A percentile compares a stretch with the other conserved stretches of the same genome.
Evolutionary conservation across 2,888 invertebrate genomes (phyloP).

Genomic region (Aromia moschata): DNA sequence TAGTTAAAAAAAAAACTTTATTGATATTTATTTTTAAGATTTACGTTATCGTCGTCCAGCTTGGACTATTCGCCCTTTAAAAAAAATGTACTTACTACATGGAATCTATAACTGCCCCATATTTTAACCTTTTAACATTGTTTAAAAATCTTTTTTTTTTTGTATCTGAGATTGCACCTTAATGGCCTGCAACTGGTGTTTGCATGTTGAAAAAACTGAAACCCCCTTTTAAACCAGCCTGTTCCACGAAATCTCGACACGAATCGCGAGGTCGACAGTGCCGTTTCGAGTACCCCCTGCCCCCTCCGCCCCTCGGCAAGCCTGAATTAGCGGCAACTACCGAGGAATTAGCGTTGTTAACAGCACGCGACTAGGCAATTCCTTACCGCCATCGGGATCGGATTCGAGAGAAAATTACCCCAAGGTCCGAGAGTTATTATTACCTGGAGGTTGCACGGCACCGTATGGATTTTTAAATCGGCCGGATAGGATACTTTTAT

Average conservation of each 20-base stretch:
- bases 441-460: background rate
- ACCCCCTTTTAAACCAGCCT: background rate
- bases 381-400: too few relatives aligned
- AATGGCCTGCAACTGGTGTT: too few relatives aligned
- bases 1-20: too few relatives aligned
- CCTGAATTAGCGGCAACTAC: slow-evolving; percentile 2
- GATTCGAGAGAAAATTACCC: slow-evolving; percentile 4
- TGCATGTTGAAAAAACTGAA: too few relatives aligned
- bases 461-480: slow-evolving; percentile 5
- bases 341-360: slow-evolving; percentile 1
- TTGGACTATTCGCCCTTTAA: too few relatives aligned
- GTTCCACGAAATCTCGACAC: background rate
- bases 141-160: too few relatives aligned
- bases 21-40: too few relatives aligned
- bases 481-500: background rate
- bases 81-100: too few relatives aligned
- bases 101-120: too few relatives aligned
- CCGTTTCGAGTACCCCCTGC: background rate
- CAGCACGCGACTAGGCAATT: slow-evolving; percentile 16
- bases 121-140: too few relatives aligned
- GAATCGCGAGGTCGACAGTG: background rate
- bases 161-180: too few relatives aligned
- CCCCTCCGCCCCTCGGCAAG: background rate
- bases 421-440: slow-evolving; percentile 2
- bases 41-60: too few relatives aligned